phyloP scores from a whole-genome alignment of 2,113 vertebrate species.

The Puma concolor region DNA sequence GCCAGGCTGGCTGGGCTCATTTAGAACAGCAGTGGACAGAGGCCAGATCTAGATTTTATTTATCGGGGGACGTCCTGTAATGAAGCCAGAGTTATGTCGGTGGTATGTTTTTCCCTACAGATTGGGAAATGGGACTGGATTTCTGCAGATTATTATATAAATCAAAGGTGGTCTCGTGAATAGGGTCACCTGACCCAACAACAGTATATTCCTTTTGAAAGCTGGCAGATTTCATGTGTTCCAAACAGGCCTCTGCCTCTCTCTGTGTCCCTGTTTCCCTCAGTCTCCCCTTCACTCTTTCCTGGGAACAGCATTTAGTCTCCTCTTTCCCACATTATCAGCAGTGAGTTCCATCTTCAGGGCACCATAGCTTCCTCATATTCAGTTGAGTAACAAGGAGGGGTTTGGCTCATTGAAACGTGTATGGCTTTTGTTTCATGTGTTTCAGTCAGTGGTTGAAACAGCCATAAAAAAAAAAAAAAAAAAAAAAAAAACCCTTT shows the following conservation, averaged over 20 bases:
- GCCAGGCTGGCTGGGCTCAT: conserved; percentile 86
- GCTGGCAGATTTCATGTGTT: conserved; percentile 65
- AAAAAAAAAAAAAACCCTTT: not conserved
- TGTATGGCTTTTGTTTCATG: conserved; percentile 69
- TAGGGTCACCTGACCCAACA: conserved; percentile 73
- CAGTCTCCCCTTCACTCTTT: conserved; percentile 49
- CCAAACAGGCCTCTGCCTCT: not conserved
- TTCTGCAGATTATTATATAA: conserved; percentile 73
- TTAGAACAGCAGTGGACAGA: conserved; percentile 88
- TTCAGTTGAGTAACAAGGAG: conserved; percentile 73
- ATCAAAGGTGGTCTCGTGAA: conserved; percentile 76
- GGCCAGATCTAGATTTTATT: conserved; percentile 88
- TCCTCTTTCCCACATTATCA: conserved; percentile 62
- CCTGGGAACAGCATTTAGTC: conserved; percentile 51
- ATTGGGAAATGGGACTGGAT: conserved; percentile 66
- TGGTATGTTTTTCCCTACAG: conserved; percentile 71
- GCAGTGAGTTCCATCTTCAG: conserved; percentile 68
- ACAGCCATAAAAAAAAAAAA: not conserved
- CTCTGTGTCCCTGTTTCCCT: conserved; percentile 15
- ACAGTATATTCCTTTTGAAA: conserved; percentile 57
- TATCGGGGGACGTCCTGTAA: conserved; percentile 84
- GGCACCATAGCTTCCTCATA: conserved; percentile 40
- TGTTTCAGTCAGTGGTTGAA: conserved; percentile 77
- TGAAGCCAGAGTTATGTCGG: conserved; percentile 80
- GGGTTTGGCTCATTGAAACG: conserved; percentile 69